phyloP scores from a whole-genome alignment of 2,797 vertebrate species.

The Oreonectes daqikongensis region DNA sequence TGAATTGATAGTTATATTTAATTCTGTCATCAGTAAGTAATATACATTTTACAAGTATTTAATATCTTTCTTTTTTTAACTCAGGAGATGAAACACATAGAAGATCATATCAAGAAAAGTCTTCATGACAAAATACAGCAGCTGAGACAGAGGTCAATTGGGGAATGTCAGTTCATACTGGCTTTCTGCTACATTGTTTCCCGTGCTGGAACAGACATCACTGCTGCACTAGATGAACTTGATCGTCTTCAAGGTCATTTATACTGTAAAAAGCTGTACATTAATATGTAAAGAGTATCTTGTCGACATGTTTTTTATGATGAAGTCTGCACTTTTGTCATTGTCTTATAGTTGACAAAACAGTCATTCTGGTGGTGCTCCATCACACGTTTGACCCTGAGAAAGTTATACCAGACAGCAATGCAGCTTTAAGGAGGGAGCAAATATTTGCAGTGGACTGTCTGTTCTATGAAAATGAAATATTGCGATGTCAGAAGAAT shows the following conservation, averaged over 20 bases:
- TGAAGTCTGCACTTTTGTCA: neutral
- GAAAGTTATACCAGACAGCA: constrained; percentile 25
- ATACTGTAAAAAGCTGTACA: too few species aligned
- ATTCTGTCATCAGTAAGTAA: too few species aligned
- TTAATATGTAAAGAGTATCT: neutral
- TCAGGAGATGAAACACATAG: neutral
- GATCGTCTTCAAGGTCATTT: neutral
- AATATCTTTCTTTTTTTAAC: neutral
- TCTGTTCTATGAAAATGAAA: neutral
- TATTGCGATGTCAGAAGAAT: constrained; percentile 20
- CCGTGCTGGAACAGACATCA: constrained; percentile 37
- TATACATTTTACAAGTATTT: too few species aligned
- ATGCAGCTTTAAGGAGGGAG: neutral
- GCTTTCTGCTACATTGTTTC: constrained; percentile 31
- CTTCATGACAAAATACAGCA: neutral
- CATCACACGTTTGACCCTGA: constrained; percentile 22
- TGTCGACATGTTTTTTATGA: neutral
- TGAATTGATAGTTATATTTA: too few species aligned
- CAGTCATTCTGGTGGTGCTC: constrained; percentile 34
- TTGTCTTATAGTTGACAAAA: neutral
- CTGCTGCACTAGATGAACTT: neutral
- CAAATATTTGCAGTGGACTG: constrained; percentile 28
- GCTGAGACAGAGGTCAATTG: neutral
- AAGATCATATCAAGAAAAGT: fast-evolving
- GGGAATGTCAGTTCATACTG: constrained; percentile 6